phyloP scores from a whole-genome alignment of 2,113 vertebrate genomes.

The Brienomyrus brachyistius region DNA sequence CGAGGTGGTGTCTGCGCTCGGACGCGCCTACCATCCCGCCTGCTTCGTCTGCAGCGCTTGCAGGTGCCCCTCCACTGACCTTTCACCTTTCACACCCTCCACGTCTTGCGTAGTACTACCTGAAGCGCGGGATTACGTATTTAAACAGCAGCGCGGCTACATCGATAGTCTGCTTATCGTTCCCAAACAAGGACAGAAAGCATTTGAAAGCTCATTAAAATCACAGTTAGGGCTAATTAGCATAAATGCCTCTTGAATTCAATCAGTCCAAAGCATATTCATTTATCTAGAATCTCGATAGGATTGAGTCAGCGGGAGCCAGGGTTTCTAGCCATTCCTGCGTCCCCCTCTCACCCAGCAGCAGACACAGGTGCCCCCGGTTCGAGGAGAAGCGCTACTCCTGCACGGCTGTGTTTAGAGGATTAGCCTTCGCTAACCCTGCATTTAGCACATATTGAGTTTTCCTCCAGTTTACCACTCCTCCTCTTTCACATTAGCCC shows the following conservation, averaged over 20 bases:
- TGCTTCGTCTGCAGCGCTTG: slow-evolving; percentile 92
- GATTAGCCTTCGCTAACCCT: not conserved
- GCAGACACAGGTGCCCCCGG: not conserved
- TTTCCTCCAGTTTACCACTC: not conserved
- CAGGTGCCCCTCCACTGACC: slow-evolving; percentile 64
- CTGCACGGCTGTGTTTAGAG: not conserved
- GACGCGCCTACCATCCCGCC: slow-evolving; percentile 88
- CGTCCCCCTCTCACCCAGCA: not conserved
- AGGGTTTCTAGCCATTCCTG: not conserved
- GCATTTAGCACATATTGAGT: not conserved
- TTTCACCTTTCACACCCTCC: not conserved
- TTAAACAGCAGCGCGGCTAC: not conserved
- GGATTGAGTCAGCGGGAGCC: not conserved
- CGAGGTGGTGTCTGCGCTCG: slow-evolving; percentile 87
- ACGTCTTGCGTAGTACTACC: not conserved
- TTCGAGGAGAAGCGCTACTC: not conserved
- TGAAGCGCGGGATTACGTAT: not conserved
- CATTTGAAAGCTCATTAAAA: not conserved
- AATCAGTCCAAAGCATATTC: not conserved
- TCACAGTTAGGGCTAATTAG: not conserved
- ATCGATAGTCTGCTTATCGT: not conserved
- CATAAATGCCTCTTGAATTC: not conserved
- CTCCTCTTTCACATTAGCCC: not conserved
- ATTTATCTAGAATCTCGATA: not conserved
- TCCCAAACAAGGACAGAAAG: not conserved